Evolutionary conservation across 2,113 vertebrate species (phyloP).

Genomic region (Hyla sarda): DNA sequence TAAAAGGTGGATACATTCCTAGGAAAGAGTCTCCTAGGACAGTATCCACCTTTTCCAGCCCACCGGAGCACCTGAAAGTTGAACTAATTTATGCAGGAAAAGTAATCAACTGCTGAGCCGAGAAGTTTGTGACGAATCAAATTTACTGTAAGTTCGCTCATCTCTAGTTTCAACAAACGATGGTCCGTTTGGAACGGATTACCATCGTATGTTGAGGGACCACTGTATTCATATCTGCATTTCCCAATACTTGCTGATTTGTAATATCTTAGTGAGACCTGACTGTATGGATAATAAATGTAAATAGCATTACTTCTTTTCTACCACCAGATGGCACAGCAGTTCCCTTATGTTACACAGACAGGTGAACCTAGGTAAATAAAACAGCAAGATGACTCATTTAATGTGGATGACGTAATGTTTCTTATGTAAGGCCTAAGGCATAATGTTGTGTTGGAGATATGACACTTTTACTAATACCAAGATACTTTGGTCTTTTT

Average conservation of each 20-base stretch:
- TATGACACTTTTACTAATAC: background rate
- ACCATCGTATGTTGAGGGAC: too few species aligned
- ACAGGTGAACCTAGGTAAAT: background rate
- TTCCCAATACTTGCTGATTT: background rate
- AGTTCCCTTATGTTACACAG: background rate
- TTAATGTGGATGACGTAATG: background rate
- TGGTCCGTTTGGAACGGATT: too few species aligned
- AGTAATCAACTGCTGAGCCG: too few species aligned
- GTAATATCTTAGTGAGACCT: background rate
- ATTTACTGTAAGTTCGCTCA: too few species aligned
- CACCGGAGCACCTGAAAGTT: too few species aligned
- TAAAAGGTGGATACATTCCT: too few species aligned
- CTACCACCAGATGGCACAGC: background rate
- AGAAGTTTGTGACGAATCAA: too few species aligned
- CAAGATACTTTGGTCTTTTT: background rate
- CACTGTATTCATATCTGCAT: too few species aligned
- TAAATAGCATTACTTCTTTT: background rate
- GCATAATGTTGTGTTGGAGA: background rate
- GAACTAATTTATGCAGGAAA: too few species aligned
- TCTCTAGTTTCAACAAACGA: too few species aligned
- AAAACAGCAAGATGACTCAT: background rate
- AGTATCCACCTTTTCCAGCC: too few species aligned
- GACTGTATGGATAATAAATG: background rate
- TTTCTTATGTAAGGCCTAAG: background rate
- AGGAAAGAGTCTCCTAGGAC: too few species aligned